Conservation (phyloP, 2,113 vertebrate genomes). For the Vulpes vulpes region DNA sequence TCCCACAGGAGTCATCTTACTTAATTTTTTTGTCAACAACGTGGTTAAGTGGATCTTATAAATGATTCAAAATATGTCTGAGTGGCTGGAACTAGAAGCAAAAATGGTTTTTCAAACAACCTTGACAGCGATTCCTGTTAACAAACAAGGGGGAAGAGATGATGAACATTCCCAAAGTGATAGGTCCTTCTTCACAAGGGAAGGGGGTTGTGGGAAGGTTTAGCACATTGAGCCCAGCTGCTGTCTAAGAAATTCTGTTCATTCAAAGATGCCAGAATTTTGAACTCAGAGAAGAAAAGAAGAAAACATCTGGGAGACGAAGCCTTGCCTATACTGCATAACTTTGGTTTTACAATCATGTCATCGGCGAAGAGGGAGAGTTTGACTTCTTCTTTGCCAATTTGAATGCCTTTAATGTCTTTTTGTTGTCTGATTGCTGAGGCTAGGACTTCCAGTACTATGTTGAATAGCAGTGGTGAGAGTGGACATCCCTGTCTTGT, state of each 20-base stretch:
- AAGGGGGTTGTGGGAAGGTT: background rate
- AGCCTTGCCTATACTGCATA: background rate
- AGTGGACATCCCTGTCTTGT: no score
- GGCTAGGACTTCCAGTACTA: no score
- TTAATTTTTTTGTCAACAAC: constrained; percentile 74
- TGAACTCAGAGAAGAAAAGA: background rate
- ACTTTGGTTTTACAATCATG: background rate
- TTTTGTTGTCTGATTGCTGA: no score
- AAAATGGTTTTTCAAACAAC: constrained; percentile 34
- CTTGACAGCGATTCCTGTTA: constrained; percentile 2
- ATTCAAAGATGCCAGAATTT: constrained; percentile 31
- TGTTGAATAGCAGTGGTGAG: no score
- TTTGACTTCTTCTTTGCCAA: no score
- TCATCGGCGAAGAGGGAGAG: no score
- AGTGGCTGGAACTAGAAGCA: constrained; percentile 37
- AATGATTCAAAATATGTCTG: constrained; percentile 61
- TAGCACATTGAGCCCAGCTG: background rate
- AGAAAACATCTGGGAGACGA: background rate
- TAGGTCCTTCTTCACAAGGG: background rate
- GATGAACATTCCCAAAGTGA: background rate
- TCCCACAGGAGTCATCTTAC: constrained; percentile 14
- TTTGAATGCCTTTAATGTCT: no score
- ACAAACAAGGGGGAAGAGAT: background rate
- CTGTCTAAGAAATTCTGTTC: background rate
- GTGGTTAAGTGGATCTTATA: constrained; percentile 71